Percentiles rank a stretch among this genome's conserved stretches.
phyloP scores from a whole-genome alignment of 2,113 vertebrate genomes.

The Xiphias gladius region DNA sequence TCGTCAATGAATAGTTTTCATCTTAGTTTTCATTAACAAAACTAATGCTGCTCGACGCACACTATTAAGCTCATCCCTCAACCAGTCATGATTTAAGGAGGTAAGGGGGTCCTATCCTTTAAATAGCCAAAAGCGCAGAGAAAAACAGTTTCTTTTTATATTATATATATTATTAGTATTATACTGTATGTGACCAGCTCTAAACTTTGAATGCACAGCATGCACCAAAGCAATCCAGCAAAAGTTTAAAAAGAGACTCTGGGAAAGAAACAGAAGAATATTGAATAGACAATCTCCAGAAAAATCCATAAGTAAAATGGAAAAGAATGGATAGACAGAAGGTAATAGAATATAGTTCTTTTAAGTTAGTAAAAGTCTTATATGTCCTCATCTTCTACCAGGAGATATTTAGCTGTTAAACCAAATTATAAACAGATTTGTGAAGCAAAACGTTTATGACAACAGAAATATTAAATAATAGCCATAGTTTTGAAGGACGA shows the following conservation, averaged over 20 bases:
- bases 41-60: not conserved
- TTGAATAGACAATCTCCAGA: not conserved
- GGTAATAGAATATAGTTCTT: not conserved
- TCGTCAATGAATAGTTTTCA: too few relatives aligned
- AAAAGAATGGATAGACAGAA: not conserved
- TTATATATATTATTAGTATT: slow-evolving; percentile 18
- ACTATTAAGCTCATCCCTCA: not conserved
- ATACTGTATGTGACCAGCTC: not conserved
- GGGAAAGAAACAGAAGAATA: not conserved
- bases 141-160: not conserved
- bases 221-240: slow-evolving; percentile 23
- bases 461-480: not conserved
- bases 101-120: slow-evolving; percentile 15
- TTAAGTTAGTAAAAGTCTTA: not conserved
- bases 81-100: not conserved
- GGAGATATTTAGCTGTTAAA: not conserved
- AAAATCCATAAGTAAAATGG: not conserved
- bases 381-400: not conserved
- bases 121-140: slow-evolving; percentile 2
- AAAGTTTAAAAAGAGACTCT: slow-evolving; percentile 9
- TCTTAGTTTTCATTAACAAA: too few relatives aligned
- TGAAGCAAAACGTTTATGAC: not conserved
- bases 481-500: not conserved
- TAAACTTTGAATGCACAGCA: slow-evolving; percentile 23
- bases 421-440: not conserved